Base-by-base conservation (phyloP, 1,140 invertebrate genomes). In the Sinella curviseta region DNA sequence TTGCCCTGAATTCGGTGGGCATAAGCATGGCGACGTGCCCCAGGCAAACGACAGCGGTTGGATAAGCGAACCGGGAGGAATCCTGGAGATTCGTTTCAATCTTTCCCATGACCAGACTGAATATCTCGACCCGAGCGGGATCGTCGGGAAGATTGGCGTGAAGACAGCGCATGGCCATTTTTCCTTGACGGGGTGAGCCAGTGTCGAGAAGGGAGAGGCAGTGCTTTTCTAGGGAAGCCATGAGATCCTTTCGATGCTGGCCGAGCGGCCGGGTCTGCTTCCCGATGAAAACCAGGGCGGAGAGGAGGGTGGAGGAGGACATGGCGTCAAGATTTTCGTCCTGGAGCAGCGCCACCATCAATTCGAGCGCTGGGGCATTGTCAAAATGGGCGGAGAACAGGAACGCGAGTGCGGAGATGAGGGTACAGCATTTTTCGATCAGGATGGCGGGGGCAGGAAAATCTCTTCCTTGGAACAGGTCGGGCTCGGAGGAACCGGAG, bases 21-120 rank as follows among this genome's bases (percentile, higher is more conserved):
- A 95, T 89, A 87, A 96, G 96, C 85, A 93, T 93, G 0, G 96
- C 96, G 83, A 99, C 95, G 87, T 98, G 96, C 54, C 97, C 97
- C 70, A 98, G 89, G 0, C 95, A 92, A 4, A 98, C 95, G 83
- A 98, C 95, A 77, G 96, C 94, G 14, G 96, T 97, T 83, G 94
- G 90, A 88, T 97, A 98, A n/a, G n/a, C 88, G 96, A 90, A 35
- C 92, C 90, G 55, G 92, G 94, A 36, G 92, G n/a, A 91, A 0
- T 94, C 93, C 57, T 90, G 91, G 16, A 98, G 87, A 60, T 88
- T 86, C 20, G 76, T 75, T 67, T 73, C 24, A 0, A 83, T 67
- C n/a, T 78, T 48, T 14, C 80, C 79, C 86, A 86, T 76, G 24
- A 79, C 33, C 48, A 81, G 78, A 20, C 30, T 26, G 67, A 82